A percentile compares a stretch with the other conserved stretches of the same genome.
Conservation (phyloP, 2,888 invertebrate genomes). For the Masnerella sp. region DNA sequence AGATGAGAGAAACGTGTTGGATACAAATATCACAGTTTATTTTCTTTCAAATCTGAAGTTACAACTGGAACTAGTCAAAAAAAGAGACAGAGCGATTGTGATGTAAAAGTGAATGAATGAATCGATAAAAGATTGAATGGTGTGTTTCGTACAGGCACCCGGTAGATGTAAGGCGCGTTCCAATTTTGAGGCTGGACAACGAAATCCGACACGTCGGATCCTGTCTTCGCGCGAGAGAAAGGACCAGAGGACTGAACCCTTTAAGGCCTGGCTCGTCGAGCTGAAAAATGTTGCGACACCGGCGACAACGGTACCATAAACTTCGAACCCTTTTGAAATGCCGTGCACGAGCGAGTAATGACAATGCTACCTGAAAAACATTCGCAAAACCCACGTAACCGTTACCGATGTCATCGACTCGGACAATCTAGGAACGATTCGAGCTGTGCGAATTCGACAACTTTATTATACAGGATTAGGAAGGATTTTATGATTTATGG, state of each 20-base stretch:
- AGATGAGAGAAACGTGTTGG: too few species aligned
- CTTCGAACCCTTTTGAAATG: constrained; percentile 33
- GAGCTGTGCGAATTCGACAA: constrained; percentile 38
- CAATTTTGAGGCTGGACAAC: constrained; percentile 36
- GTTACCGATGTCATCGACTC: constrained; percentile 45
- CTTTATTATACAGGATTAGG: constrained; percentile 20
- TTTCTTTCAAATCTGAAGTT: too few species aligned
- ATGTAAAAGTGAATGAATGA: not conserved
- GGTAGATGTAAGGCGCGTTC: constrained; percentile 36
- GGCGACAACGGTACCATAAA: constrained; percentile 34
- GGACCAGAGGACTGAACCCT: constrained; percentile 35
- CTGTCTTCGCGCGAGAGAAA: constrained; percentile 26
- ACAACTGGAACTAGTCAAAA: too few species aligned
- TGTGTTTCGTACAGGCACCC: constrained; percentile 20
- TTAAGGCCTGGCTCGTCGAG: constrained; percentile 26
- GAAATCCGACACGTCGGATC: constrained; percentile 34
- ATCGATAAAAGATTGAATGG: not conserved
- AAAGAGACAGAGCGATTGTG: too few species aligned
- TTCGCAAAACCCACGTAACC: constrained; percentile 31
- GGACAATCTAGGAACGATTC: constrained; percentile 19
- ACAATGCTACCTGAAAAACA: constrained; percentile 41
- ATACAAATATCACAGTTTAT: too few species aligned
- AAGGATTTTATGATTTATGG: too few species aligned
- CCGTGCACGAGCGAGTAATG: constrained; percentile 35
- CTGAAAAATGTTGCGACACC: constrained; percentile 39